phyloP scores from a whole-genome alignment of 2,797 vertebrate genomes.

The Neostethus bicornis region DNA sequence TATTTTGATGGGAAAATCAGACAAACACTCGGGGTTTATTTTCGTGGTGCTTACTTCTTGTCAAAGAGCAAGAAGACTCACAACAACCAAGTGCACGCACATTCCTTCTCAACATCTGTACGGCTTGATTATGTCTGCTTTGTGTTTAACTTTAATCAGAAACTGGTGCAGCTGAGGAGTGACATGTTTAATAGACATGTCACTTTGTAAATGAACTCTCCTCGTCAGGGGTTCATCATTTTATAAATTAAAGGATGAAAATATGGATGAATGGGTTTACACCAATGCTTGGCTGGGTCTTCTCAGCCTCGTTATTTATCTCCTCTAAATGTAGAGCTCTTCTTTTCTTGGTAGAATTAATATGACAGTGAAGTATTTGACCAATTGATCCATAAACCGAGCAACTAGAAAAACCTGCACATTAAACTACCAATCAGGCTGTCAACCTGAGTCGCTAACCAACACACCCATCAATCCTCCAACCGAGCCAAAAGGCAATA shows the following conservation, averaged over 20 bases:
- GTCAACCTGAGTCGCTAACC: no score
- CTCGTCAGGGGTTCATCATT: constrained; percentile 32
- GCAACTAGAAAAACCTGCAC: no score
- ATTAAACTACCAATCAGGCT: no score
- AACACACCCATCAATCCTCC: no score
- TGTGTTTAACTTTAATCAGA: constrained; percentile 51
- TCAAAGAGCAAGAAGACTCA: constrained; percentile 52
- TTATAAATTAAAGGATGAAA: constrained; percentile 26
- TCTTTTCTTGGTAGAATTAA: no score
- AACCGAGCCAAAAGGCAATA: no score
- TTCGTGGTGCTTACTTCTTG: constrained; percentile 56
- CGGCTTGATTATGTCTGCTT: constrained; percentile 49
- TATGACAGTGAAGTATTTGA: no score
- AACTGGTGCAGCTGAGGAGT: constrained; percentile 49
- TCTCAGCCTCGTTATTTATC: no score
- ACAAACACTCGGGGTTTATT: constrained; percentile 67
- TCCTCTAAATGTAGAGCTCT: no score
- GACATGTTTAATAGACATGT: constrained; percentile 38
- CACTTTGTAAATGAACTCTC: constrained; percentile 32
- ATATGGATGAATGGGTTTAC: no score
- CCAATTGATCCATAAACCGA: no score
- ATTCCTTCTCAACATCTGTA: constrained; percentile 40
- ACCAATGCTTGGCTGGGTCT: no score
- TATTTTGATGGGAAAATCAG: constrained; percentile 78
- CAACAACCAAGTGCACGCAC: constrained; percentile 1